Evolutionary conservation across 2,797 vertebrate genomes (phyloP), one percentile per base, ranked within the genome.

Genomic region (Serranus cabrilla): DNA sequence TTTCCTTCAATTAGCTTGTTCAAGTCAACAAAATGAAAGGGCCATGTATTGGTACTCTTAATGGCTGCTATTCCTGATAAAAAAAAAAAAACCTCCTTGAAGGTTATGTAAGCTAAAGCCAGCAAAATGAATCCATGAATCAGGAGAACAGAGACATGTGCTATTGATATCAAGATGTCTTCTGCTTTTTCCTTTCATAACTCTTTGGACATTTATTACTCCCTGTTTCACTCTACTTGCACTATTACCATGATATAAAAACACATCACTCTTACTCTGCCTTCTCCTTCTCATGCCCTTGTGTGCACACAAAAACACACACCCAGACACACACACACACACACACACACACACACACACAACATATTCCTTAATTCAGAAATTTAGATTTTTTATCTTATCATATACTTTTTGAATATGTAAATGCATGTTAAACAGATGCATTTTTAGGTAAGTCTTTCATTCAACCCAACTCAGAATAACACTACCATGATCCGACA

Each of bases 201-300:
- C 61, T 76, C 40, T 34, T 59, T 50, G 55, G 43, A 69, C 58
- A 64, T 70, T 71, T 70, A 80, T 73, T 73, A 65, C 64, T 31
- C 40, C n/a, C 27, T 49, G 62, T 39, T 59, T 73, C 21, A 34
- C 55, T 68, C 23, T n/a, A 56, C 43, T 54, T 56, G n/a, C 42
- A 43, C 43, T 73, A 37, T 72, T 57, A 73, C 25, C 47, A 18
- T 31, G 51, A 65, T 27, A 58, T 66, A 31, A 81, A 73, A 78
- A 76, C 56, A 56, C 61, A 87, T 49, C 56, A 67, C 59, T 76
- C 55, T 43, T 46, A 20, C 31, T 56, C 61, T 47, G 7, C 21
- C 39, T n/a, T 67, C 57, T 55, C 64, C 58, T 59, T 76, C 18
- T 42, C 20, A 0, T 27, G 46, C 25, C 64, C 58, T 81, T 77